Evolutionary conservation across 2,888 invertebrate species (phyloP).

Genomic region (Hirtodrosophila trivittata): DNA sequence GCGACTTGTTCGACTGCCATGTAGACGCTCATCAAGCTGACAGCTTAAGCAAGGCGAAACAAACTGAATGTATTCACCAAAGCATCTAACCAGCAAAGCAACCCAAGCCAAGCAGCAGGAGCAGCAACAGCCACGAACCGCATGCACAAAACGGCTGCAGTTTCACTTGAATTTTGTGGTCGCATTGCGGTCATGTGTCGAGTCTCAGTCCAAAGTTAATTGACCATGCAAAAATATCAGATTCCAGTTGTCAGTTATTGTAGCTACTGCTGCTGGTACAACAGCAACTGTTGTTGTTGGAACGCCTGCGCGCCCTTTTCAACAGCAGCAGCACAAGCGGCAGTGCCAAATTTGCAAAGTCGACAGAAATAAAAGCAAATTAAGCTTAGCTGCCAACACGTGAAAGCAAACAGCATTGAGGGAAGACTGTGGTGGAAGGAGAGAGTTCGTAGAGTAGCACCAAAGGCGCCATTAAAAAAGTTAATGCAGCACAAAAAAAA

Average conservation of each 20-base stretch:
- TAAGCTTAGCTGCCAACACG: conserved; percentile 60
- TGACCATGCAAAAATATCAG: conserved; percentile 75
- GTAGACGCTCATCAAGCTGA: conserved; percentile 73
- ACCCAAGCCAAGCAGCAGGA: conserved; percentile 18
- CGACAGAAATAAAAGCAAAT: conserved; percentile 50
- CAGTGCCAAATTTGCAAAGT: conserved; percentile 48
- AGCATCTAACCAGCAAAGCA: conserved; percentile 7
- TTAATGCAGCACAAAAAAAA: too few relatives aligned
- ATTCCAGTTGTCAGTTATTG: conserved; percentile 50
- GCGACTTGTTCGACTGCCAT: conserved; percentile 61
- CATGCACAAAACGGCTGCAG: conserved; percentile 32
- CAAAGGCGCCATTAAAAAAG: too few relatives aligned
- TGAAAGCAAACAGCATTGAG: conserved; percentile 48
- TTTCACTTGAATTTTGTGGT: conserved; percentile 63
- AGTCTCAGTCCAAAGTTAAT: conserved; percentile 63
- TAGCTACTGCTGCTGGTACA: conserved; percentile 14
- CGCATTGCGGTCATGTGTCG: conserved; percentile 50
- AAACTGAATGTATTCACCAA: conserved; percentile 54
- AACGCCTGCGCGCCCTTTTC: conserved; percentile 43
- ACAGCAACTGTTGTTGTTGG: conserved; percentile 19
- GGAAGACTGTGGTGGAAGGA: too few relatives aligned
- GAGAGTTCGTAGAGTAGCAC: too few relatives aligned
- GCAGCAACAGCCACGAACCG: background rate
- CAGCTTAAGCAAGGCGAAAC: conserved; percentile 71
- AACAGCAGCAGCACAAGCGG: conserved; percentile 15